These are phyloP conservation scores for Xenops minutus DNA, from an alignment of 2,797 vertebrate genomes.

Conservation along the genomic window DNA sequence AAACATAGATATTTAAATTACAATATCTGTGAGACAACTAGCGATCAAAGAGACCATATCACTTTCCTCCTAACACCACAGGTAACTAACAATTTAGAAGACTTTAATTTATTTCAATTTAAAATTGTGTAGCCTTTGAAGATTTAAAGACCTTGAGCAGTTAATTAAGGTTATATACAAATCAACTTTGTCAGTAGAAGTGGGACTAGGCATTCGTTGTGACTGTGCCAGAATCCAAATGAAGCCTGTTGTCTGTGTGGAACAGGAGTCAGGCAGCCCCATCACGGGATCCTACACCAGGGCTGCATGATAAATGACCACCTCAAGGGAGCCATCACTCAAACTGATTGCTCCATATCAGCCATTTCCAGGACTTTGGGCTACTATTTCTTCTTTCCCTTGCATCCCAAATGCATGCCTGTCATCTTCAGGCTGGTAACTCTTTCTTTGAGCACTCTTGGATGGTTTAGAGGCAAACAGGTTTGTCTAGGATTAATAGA, in stretches of 20 bases:
- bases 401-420: slow-evolving; percentile 58
- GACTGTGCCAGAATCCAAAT: slow-evolving; percentile 74
- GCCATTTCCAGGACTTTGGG: slow-evolving; percentile 83
- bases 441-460: slow-evolving; percentile 11
- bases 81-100: slow-evolving; percentile 17
- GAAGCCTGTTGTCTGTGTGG: slow-evolving; percentile 68
- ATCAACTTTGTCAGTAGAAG: slow-evolving; percentile 52
- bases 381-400: slow-evolving; percentile 76
- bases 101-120: slow-evolving; percentile 63
- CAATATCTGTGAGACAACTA: background rate
- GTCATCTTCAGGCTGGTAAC: slow-evolving; percentile 71
- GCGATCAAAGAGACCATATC: background rate
- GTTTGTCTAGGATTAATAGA: slow-evolving; percentile 58
- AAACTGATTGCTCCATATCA: slow-evolving; percentile 85
- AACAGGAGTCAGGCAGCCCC: slow-evolving; percentile 72
- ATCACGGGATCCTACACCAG: slow-evolving; percentile 67
- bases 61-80: background rate
- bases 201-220: slow-evolving; percentile 10
- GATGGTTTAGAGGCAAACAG: slow-evolving; percentile 51
- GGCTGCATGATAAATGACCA: slow-evolving; percentile 85
- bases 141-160: slow-evolving; percentile 54
- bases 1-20: background rate
- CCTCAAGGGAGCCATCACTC: slow-evolving; percentile 85
- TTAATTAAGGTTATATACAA: slow-evolving; percentile 67
- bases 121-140: slow-evolving; percentile 51